These are phyloP conservation scores for Gymnogyps californianus DNA, from an alignment of 2,113 vertebrate species.

Conservation along the genomic window DNA sequence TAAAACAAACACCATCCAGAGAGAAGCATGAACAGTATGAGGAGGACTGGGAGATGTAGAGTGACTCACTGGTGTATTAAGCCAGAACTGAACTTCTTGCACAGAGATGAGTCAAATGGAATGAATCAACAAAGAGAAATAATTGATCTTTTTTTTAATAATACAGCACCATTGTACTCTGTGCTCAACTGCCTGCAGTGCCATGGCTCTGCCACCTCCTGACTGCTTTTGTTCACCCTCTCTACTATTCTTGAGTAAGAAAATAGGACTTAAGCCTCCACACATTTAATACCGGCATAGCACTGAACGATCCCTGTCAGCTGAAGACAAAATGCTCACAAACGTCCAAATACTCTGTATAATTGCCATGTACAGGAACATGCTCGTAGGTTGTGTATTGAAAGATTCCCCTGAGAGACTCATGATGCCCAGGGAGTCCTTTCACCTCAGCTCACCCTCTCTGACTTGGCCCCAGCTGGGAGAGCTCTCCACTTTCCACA, in stretches of 20 bases:
- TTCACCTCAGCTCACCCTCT: background rate
- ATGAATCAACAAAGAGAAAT: constrained; percentile 9
- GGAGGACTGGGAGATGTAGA: background rate
- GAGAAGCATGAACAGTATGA: background rate
- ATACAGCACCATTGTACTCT: background rate
- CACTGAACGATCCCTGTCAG: background rate
- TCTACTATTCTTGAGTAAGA: background rate
- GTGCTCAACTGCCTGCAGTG: background rate
- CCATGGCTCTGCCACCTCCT: background rate
- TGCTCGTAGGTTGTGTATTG: background rate
- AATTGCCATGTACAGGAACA: background rate
- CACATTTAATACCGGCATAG: background rate
- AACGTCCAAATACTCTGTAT: background rate
- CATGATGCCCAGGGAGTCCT: background rate
- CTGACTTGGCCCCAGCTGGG: background rate
- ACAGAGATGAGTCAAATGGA: constrained; percentile 17
- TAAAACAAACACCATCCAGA: constrained; percentile 18
- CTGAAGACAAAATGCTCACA: background rate
- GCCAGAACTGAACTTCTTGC: constrained; percentile 1
- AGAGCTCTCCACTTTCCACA: background rate
- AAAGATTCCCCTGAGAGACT: background rate
- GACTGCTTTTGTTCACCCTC: background rate
- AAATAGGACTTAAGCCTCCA: background rate
- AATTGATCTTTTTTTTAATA: constrained; percentile 13
- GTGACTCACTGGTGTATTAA: constrained; percentile 9